Percentiles rank a stretch among this genome's conserved stretches.
Evolutionary conservation across 2,888 invertebrate genomes (phyloP).

Genomic region (Petrolisthes cinctipes): DNA sequence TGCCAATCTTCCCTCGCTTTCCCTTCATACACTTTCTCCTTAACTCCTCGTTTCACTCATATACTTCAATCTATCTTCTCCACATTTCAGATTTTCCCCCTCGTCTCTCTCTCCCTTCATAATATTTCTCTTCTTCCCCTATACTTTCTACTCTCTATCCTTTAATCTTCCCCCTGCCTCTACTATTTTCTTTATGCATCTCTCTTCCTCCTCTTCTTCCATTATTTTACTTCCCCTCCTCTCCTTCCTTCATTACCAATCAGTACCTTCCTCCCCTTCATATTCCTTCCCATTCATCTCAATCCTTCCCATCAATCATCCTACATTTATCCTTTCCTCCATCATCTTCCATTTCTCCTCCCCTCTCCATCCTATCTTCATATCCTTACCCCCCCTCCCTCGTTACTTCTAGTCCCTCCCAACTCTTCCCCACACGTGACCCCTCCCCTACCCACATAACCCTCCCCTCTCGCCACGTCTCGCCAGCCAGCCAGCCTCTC

Average conservation of each 20-base stretch:
- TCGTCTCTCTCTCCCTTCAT: background rate
- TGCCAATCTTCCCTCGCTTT: too few species aligned
- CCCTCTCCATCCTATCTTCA: background rate
- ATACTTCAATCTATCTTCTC: too few species aligned
- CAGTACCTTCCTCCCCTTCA: background rate
- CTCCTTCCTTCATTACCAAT: background rate
- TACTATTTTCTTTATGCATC: background rate
- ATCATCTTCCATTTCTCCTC: background rate
- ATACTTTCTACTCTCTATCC: background rate
- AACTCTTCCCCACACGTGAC: background rate
- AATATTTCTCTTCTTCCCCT: background rate
- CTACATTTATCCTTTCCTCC: background rate
- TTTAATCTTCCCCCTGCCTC: background rate
- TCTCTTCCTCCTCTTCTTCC: background rate
- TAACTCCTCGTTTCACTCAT: too few species aligned
- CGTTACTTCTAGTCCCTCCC: background rate
- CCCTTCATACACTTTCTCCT: too few species aligned
- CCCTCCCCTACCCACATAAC: background rate
- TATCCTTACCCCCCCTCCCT: background rate
- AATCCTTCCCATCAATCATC: background rate
- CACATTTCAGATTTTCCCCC: background rate
- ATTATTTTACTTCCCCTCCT: background rate
- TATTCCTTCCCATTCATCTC: background rate
- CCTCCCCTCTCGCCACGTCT: background rate
- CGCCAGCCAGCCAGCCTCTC: constrained; percentile 3